A percentile compares a stretch with the other conserved stretches of the same genome.
phyloP scores from a whole-genome alignment of 1,140 invertebrate genomes.

The Lepidurus packardi region DNA sequence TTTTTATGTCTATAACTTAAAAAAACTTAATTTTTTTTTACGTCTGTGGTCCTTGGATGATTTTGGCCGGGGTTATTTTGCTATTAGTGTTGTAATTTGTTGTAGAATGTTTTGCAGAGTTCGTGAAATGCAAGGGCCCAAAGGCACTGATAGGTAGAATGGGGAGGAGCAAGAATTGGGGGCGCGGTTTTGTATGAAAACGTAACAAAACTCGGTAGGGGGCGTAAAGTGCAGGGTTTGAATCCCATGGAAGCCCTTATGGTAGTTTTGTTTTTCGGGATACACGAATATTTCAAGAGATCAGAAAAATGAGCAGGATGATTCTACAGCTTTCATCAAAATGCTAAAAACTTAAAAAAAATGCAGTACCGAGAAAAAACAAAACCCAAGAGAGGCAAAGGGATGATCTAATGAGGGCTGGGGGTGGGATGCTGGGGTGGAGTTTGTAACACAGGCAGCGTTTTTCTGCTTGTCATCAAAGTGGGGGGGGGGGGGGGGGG shows the following conservation, averaged over 20 bases:
- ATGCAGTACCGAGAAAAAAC: background rate
- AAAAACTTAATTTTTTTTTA: too few species aligned
- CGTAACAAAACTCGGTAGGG: background rate
- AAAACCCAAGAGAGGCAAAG: background rate
- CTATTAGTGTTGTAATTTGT: background rate
- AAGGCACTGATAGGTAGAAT: conserved; percentile 21
- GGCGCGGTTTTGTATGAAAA: background rate
- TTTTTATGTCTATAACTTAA: background rate
- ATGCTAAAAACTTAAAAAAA: conserved; percentile 1
- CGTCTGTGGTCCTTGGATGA: background rate
- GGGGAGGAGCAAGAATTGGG: background rate
- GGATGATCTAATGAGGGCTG: background rate
- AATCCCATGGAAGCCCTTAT: conserved; percentile 16
- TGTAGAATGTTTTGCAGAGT: background rate
- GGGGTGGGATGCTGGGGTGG: background rate
- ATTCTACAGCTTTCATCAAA: conserved; percentile 2
- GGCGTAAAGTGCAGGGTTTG: background rate
- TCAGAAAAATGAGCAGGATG: conserved; percentile 19
- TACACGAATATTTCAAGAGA: background rate
- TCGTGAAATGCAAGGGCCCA: conserved; percentile 2
- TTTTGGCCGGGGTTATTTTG: background rate
- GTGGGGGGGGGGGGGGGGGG: background rate
- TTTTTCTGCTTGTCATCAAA: background rate
- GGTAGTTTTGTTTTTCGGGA: conserved; percentile 2
- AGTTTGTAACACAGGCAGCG: background rate